Conservation (phyloP, 2,888 invertebrate species). For the Physocephala rufipes region DNA sequence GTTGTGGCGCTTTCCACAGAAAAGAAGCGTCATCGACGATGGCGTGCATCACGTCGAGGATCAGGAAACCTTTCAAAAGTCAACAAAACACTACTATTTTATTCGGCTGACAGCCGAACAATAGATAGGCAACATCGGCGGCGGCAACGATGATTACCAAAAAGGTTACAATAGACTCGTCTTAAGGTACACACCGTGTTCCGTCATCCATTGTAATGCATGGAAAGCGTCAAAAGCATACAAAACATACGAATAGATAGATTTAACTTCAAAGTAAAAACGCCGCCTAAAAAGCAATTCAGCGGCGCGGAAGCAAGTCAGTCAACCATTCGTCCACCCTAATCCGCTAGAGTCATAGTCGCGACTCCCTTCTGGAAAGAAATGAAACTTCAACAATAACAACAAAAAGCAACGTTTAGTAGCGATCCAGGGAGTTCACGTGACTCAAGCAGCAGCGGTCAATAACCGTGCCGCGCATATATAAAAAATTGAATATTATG, state of each 20-base stretch:
- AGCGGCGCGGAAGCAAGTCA: background rate
- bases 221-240: constrained; percentile 21
- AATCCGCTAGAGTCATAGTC: background rate
- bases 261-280: constrained; percentile 26
- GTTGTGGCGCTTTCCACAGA: too few relatives aligned
- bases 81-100: constrained; percentile 12
- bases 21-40: background rate
- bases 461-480: background rate
- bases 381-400: background rate
- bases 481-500: background rate
- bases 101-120: constrained; percentile 25
- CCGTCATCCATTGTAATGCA: background rate
- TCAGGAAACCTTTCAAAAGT: constrained; percentile 24
- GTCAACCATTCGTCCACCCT: background rate
- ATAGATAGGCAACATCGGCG: constrained; percentile 7
- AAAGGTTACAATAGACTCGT: constrained; percentile 4
- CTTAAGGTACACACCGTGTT: too few relatives aligned
- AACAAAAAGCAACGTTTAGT: background rate
- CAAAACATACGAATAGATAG: background rate
- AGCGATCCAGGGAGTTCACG: background rate
- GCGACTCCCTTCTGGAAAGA: background rate
- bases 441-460: constrained; percentile 5
- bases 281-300: background rate
- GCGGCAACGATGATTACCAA: too few relatives aligned
- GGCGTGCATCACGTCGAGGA: constrained; percentile 4